A percentile compares a stretch with the other conserved stretches of the same genome.
These are phyloP conservation scores for Latheticus oryzae DNA, from an alignment of 2,888 invertebrate species.

Conservation along the genomic window DNA sequence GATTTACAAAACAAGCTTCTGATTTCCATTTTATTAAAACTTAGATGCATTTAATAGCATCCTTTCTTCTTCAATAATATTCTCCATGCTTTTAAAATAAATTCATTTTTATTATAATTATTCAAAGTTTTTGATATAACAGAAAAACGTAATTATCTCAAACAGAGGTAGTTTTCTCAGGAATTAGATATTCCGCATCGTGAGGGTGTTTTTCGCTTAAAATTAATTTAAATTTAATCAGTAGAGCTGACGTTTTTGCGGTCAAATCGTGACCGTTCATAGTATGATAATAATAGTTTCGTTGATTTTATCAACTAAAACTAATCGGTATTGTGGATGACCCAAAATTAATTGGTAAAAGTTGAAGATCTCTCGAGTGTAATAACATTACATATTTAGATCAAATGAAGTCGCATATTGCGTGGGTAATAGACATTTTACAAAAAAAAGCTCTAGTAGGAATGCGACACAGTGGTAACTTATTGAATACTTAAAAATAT, in stretches of 20 bases:
- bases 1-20: too few species aligned
- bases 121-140: neutral
- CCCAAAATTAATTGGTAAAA: slow-evolving; percentile 28
- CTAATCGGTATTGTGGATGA: slow-evolving; percentile 25
- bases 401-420: slow-evolving; percentile 24
- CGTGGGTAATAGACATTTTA: slow-evolving; percentile 19
- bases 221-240: slow-evolving; percentile 30
- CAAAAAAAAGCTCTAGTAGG: slow-evolving; percentile 23
- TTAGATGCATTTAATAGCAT: too few species aligned
- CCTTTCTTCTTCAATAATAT: too few species aligned
- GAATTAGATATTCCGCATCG: neutral
- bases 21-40: too few species aligned
- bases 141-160: slow-evolving; percentile 14
- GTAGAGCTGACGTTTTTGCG: slow-evolving; percentile 18
- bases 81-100: too few species aligned
- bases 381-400: slow-evolving; percentile 34
- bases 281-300: slow-evolving; percentile 32
- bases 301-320: slow-evolving; percentile 26
- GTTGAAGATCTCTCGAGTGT: slow-evolving; percentile 16
- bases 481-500: too few species aligned
- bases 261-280: slow-evolving; percentile 28
- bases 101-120: too few species aligned
- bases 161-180: neutral
- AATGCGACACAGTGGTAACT: too few species aligned
- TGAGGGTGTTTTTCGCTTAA: slow-evolving; percentile 9